phyloP scores from a whole-genome alignment of 2,888 invertebrate genomes.

The Drosophila anomelani region DNA sequence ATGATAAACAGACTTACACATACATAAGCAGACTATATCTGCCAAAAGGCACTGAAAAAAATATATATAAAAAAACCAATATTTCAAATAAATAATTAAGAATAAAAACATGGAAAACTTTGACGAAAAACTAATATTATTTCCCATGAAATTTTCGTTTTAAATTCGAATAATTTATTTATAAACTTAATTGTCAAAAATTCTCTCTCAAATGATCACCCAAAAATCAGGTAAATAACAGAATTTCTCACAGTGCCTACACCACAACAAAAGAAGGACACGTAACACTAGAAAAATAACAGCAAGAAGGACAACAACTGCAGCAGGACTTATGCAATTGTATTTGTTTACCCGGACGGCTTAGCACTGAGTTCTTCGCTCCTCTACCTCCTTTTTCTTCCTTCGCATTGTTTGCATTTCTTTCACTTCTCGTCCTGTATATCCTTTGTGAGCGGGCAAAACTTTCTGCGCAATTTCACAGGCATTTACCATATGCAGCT shows the following conservation, averaged over 20 bases:
- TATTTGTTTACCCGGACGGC: constrained; percentile 65
- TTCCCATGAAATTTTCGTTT: too few species aligned
- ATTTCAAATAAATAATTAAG: not conserved
- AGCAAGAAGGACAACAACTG: constrained; percentile 42
- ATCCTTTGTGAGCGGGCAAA: constrained; percentile 48
- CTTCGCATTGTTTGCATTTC: constrained; percentile 43
- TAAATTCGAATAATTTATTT: not conserved
- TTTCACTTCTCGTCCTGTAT: constrained; percentile 24
- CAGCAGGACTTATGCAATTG: constrained; percentile 72
- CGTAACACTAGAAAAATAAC: constrained; percentile 35
- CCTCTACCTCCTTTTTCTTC: not conserved
- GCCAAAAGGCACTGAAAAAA: constrained; percentile 9
- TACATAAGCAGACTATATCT: constrained; percentile 12
- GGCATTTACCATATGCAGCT: constrained; percentile 48
- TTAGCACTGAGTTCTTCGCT: constrained; percentile 25
- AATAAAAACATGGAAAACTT: not conserved
- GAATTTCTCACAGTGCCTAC: constrained; percentile 7
- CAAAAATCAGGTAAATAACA: not conserved
- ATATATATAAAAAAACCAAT: not conserved
- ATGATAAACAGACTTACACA: constrained; percentile 74
- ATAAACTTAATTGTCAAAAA: fast-evolving
- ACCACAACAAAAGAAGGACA: constrained; percentile 25
- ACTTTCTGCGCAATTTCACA: constrained; percentile 65
- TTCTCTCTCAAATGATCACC: not conserved
- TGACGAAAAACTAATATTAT: too few species aligned